Evolutionary conservation across 2,113 vertebrate species (phyloP).

Genomic region (Hylia prasina): DNA sequence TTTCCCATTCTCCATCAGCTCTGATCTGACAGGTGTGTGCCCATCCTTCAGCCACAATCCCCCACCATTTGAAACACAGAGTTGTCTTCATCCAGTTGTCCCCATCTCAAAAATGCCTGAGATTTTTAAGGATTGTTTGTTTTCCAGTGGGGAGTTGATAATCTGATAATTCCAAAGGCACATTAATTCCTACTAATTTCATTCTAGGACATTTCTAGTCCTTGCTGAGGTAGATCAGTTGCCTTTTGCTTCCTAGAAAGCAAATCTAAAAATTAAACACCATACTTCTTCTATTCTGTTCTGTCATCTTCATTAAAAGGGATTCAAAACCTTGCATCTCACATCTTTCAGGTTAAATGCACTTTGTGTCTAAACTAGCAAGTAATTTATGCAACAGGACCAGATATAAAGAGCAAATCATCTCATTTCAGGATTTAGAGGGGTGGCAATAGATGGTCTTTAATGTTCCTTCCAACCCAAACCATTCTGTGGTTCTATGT

Average conservation of each 20-base stretch:
- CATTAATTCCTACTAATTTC: neutral
- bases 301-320: neutral
- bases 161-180: neutral
- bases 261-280: neutral
- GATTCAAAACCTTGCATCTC: neutral
- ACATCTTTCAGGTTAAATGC: neutral
- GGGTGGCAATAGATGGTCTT: too few species aligned
- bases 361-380: neutral
- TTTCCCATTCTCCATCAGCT: neutral
- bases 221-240: neutral
- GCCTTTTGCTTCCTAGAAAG: neutral
- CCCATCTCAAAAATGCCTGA: neutral
- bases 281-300: neutral
- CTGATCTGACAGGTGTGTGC: neutral
- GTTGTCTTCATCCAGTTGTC: neutral
- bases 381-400: neutral
- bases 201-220: neutral
- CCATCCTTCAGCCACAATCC: neutral
- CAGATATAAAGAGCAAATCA: neutral
- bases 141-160: neutral
- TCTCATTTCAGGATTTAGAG: neutral
- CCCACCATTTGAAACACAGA: neutral
- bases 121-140: neutral
- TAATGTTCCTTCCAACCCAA: neutral
- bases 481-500: neutral